Evolutionary conservation across 2,888 invertebrate species (phyloP), one percentile per base, ranked within the genome.

Genomic region (Agriotes lineatus): DNA sequence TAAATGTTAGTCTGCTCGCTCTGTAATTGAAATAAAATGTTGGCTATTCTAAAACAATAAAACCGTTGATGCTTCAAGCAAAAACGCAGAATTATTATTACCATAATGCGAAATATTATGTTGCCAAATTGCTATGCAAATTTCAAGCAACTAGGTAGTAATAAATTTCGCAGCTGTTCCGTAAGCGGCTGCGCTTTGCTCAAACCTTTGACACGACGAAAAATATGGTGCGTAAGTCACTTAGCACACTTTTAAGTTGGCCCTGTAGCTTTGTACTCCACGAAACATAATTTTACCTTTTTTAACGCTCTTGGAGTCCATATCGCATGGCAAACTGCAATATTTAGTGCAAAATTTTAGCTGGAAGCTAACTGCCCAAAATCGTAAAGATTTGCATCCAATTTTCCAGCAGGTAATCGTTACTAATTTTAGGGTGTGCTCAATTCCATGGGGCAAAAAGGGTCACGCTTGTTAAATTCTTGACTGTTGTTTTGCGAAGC

Each of bases 61-160:
- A 70, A 56, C 18, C 16, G 54, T 37, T 45, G 39, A 56, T 57
- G 71, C 72, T 72, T 60, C 64, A 64, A 72, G 72, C 72, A 72
- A 71, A 71, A 74, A 72, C 71, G 72, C 69, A 69, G 71, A 75
- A 72, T 72, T 63, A 68, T 71, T 67, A 74, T 73, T 70, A 73
- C 74, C 67, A 72, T 73, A 69, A 73, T 72, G 52, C 50, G 39
- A 64, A 67, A 69, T 70, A 73, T 72, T n/a, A 62, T 71, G 61
- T 67, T 69, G 67, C 70, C 33, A 71, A 74, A 72, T 74, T 72
- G 58, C 70, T 66, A 37, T 71, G 72, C 63, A 70, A 72, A 72
- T 73, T 67, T 72, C 30, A 61, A 54, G 62, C 59, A 67, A 72
- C 70, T 71, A 72, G 66, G 60, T 63, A 67, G 70, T 25, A 18